Base-by-base conservation (phyloP, 2,113 vertebrate species). In the Patagioenas fasciata region DNA sequence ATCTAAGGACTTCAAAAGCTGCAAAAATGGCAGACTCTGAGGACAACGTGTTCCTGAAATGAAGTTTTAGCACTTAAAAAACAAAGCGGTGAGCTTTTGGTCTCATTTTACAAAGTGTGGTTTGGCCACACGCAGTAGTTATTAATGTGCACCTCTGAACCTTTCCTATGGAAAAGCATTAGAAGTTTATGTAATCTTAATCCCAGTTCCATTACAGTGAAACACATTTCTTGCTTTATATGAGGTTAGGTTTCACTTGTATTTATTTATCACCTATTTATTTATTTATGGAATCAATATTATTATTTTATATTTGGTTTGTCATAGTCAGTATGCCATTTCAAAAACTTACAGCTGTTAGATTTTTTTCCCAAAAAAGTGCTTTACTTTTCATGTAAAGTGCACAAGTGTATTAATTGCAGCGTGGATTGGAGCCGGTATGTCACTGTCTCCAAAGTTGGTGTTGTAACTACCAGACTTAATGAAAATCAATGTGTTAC, bases 401-500 rank as follows among this genome's bases (percentile, higher is more conserved):
- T 0, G 1, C 42, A 11, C 7, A 28, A 40, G 9, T 5, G 28
- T 38, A 1, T 48, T 85, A 10, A 3, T 6, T 71, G 71, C 24
- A 36, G 12, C 3, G 23, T 11, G 6, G 3, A 10, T 28, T 44
- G 57, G 17, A 82, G 21, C 7, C 16, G 1, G 0, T 26, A 20
- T 10, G 8, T 56, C 11, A 13, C 26, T 36, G 12, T 23, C 38
- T 83, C 38, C 16, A 10, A 72, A 67, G 25, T 2, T 1, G 0
- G 11, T 21, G 21, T 36, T 67, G 12, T 42, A 28, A 19, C 20
- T 44, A 17, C 12, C 5, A 31, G 69, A 21, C 8, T 60, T 40
- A 40, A 51, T 0, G 0, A 40, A 5, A 9, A 54, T 44, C 28
- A 4, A 2, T 25, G 51, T 36, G 4, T 67, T 60, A 47, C 53